Percentiles rank a stretch among this genome's conserved stretches.
phyloP scores from a whole-genome alignment of 2,797 vertebrate species.

The Poeciliopsis paucimaculata region DNA sequence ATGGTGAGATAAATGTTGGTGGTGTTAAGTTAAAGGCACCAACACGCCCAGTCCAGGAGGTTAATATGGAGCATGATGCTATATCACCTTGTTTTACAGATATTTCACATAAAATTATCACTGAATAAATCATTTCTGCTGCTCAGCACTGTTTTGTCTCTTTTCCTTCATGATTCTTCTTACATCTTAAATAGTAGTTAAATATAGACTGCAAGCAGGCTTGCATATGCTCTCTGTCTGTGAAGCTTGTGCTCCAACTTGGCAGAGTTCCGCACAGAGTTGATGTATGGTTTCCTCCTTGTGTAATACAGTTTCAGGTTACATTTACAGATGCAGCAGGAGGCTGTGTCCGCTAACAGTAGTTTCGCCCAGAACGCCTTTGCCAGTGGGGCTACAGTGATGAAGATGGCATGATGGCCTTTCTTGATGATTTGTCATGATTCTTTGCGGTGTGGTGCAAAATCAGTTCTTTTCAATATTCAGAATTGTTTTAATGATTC shows the following conservation, averaged over 20 bases:
- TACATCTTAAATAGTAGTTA: not conserved
- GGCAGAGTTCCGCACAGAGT: not conserved
- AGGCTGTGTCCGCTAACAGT: not conserved
- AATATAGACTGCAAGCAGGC: not conserved
- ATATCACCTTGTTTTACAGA: not conserved
- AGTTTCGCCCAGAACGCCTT: not conserved
- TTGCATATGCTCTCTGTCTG: constrained; percentile 3
- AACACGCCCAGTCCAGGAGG: not conserved
- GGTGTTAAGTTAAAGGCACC: not conserved
- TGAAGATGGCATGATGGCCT: not conserved
- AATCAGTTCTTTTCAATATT: not conserved
- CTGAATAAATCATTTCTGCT: not conserved
- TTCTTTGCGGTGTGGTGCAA: not conserved
- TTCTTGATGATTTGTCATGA: not conserved
- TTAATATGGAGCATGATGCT: not conserved
- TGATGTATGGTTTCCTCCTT: constrained; percentile 1
- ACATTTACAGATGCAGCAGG: not conserved
- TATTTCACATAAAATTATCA: not conserved
- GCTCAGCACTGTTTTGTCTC: not conserved
- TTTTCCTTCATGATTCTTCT: not conserved
- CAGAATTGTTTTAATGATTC: not conserved
- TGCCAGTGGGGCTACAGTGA: not conserved
- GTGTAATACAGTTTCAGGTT: constrained; percentile 6
- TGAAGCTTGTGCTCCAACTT: constrained; percentile 3
- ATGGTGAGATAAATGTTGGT: not conserved